Percentiles rank a stretch among this genome's conserved stretches.
Evolutionary conservation across 2,797 vertebrate species (phyloP).

Genomic region (Bovichtus diacanthus): DNA sequence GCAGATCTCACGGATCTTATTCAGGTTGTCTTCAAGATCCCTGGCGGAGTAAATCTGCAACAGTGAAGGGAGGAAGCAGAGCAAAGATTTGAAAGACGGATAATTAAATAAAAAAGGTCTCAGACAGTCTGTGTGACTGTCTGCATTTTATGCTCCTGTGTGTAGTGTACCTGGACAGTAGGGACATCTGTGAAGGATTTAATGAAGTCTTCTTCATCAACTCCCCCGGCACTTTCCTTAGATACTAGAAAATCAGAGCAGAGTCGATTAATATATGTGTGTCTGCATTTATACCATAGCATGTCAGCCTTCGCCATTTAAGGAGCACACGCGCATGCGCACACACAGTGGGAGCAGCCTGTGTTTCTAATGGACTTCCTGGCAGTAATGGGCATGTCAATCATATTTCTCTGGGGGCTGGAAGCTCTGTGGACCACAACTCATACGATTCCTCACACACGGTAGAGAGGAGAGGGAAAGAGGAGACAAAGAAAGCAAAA

Average conservation of each 20-base stretch:
- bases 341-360: slow-evolving; percentile 35
- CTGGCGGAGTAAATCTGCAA: slow-evolving; percentile 94
- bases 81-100: not conserved
- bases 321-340: slow-evolving; percentile 9
- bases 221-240: slow-evolving; percentile 92
- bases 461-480: slow-evolving; percentile 10
- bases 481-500: slow-evolving; percentile 9
- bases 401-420: slow-evolving; percentile 56
- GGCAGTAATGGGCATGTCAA: slow-evolving; percentile 69
- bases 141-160: slow-evolving; percentile 18
- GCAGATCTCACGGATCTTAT: slow-evolving; percentile 97
- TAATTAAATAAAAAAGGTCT: not conserved
- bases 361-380: slow-evolving; percentile 72
- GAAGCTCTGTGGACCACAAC: slow-evolving; percentile 40
- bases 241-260: slow-evolving; percentile 82
- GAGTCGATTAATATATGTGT: slow-evolving; percentile 1
- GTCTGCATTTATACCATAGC: not conserved
- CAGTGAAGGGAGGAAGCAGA: not conserved
- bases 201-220: slow-evolving; percentile 97
- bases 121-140: slow-evolving; percentile 2
- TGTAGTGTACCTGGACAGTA: slow-evolving; percentile 88
- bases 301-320: not conserved
- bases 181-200: slow-evolving; percentile 97
- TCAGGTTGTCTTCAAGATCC: slow-evolving; percentile 97
- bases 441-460: slow-evolving; percentile 26